phyloP scores from a whole-genome alignment of 2,797 vertebrate species.

The Gymnoscopelus microlampas region DNA sequence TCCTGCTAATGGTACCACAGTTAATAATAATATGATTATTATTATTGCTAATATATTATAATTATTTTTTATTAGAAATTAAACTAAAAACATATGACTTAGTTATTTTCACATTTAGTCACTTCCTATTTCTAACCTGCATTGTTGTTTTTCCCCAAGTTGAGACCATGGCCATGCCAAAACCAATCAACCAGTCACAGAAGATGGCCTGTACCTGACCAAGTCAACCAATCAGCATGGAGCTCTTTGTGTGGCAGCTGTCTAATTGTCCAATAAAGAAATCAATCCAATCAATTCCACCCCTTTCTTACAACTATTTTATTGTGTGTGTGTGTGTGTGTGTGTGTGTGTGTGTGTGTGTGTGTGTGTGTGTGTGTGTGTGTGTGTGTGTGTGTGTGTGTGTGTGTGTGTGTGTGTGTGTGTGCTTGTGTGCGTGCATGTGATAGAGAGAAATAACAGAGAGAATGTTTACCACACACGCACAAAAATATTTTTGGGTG shows the following conservation, averaged over 20 bases:
- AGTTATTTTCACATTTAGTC: too few relatives aligned
- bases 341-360: neutral
- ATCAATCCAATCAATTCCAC: slow-evolving; percentile 37
- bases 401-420: neutral
- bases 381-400: neutral
- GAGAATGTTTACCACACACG: neutral
- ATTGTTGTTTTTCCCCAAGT: neutral
- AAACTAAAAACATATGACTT: too few relatives aligned
- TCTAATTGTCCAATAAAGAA: slow-evolving; percentile 74
- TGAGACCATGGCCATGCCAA: neutral
- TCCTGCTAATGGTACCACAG: slow-evolving; percentile 68
- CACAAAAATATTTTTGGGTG: too few relatives aligned
- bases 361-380: neutral
- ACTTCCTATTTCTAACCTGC: slow-evolving; percentile 9
- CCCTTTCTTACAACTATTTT: slow-evolving; percentile 15
- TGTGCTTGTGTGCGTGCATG: neutral
- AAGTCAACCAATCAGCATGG: slow-evolving; percentile 58
- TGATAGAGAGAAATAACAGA: too few relatives aligned
- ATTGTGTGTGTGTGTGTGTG: neutral
- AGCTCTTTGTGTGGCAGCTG: slow-evolving; percentile 19
- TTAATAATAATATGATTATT: neutral
- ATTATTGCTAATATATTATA: neutral
- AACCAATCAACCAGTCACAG: slow-evolving; percentile 26
- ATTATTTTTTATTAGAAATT: too few relatives aligned
- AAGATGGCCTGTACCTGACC: slow-evolving; percentile 33